Base-by-base conservation (phyloP, 2,797 vertebrate species). In the Gobio occitaniae region DNA sequence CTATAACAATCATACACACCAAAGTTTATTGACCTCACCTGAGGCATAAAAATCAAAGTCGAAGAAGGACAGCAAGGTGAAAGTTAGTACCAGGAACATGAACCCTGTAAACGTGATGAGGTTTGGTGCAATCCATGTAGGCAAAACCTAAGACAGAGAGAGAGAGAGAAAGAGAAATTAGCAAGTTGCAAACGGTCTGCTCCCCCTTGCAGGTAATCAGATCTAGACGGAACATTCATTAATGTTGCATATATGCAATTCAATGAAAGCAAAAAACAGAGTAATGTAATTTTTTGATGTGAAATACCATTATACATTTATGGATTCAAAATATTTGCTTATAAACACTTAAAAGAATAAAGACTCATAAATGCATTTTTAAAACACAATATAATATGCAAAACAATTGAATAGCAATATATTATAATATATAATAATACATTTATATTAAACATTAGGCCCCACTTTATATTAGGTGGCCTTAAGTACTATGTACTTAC, bases 21-120 rank as follows among this genome's bases (percentile, higher is more conserved):
- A 17, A 36, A 25, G 38, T 68, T 48, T 56, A 21, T 29, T 54
- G 38, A 76, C 32, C 96, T 91, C 95, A 99, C 98, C 96, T 89
- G 98, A 99, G 87, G 98, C 98, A 87, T 94, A 95, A 92, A 99
- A 99, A 92, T 98, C 95, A 91, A 95, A 97, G 94, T 99, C 98
- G 78, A 95, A 99, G 92, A 96, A 97, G 80, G 97, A 95, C 96
- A 99, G 93, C 95, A 99, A 96, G 85, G 97, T 93, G 92, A 99
- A 99, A 93, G 98, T 99, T 92, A 98, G 96, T 88, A 99, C 97
- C 79, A 99, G 96, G 91, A 99, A 97, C 95, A 99, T 96, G 92
- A 99, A 99, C 81, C 98, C 98, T 87, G 96, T 98, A 89, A 99
- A 99, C 13, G 97, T 99, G 89, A 99, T 98, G 92, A 99, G 95